A percentile compares a stretch with the other conserved stretches of the same genome.
These are phyloP conservation scores for Plebejus argus DNA, from an alignment of 2,888 invertebrate species.

Conservation along the genomic window DNA sequence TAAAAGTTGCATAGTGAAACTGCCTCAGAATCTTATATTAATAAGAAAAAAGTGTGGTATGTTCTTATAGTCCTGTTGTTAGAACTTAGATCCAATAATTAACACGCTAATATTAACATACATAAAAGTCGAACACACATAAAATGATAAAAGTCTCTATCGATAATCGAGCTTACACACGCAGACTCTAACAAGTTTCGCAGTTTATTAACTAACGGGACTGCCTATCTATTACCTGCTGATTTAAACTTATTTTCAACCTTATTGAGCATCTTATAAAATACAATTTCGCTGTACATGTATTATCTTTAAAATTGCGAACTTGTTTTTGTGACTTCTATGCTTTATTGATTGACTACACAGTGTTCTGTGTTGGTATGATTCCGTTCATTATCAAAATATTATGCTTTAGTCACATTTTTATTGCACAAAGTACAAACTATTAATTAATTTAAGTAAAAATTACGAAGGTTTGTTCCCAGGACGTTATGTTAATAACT, in stretches of 20 bases:
- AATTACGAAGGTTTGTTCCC: neutral
- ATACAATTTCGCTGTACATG: neutral
- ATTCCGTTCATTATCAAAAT: neutral
- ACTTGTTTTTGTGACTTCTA: neutral
- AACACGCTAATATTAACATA: neutral
- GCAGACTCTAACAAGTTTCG: conserved; percentile 14
- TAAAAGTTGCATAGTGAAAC: neutral
- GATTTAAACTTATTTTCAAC: conserved; percentile 9
- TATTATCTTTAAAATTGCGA: neutral
- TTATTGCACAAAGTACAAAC: neutral
- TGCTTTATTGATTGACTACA: neutral
- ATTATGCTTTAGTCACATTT: neutral
- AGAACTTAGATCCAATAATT: neutral
- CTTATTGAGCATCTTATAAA: neutral
- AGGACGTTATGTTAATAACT: neutral
- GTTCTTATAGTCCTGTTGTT: neutral
- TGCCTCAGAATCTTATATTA: neutral
- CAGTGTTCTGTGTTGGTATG: neutral
- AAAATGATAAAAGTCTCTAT: conserved; percentile 19
- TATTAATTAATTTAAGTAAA: neutral
- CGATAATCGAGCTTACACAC: conserved; percentile 14
- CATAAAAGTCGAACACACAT: neutral
- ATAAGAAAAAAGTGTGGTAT: neutral
- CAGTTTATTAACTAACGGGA: conserved; percentile 19
- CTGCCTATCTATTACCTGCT: neutral